phyloP scores from a whole-genome alignment of 2,888 invertebrate genomes.

The Teleiodes luculella region DNA sequence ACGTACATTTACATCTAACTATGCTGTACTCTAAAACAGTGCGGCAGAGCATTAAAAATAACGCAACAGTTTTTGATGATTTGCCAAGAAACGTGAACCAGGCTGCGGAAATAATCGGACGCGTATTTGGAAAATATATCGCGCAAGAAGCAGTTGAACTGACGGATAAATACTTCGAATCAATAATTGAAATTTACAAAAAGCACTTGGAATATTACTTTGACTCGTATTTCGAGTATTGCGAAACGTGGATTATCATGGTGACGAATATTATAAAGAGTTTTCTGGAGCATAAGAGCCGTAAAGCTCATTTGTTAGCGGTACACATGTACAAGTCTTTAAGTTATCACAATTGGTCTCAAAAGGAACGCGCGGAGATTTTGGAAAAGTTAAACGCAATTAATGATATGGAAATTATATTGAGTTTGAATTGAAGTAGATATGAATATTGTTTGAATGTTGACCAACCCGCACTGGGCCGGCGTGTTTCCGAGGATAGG shows the following conservation, averaged over 20 bases:
- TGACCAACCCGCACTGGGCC: too few species aligned
- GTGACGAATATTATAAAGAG: constrained; percentile 8
- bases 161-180: constrained; percentile 38
- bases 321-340: neutral
- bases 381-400: neutral
- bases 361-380: neutral
- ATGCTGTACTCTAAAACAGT: constrained; percentile 51
- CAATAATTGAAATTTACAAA: constrained; percentile 40
- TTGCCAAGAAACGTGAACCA: constrained; percentile 28
- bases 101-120: constrained; percentile 40
- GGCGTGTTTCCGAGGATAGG: too few species aligned
- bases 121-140: constrained; percentile 42
- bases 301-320: neutral
- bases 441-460: too few species aligned
- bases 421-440: too few species aligned
- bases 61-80: constrained; percentile 37
- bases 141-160: constrained; percentile 39
- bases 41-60: constrained; percentile 34
- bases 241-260: neutral
- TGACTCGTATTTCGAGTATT: constrained; percentile 19
- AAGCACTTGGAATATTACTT: constrained; percentile 31
- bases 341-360: neutral
- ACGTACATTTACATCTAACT: constrained; percentile 41
- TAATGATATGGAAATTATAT: neutral
- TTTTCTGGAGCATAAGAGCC: constrained; percentile 8